Base-by-base conservation (phyloP, 2,888 invertebrate genomes). In the Rhabditoides inermis region DNA sequence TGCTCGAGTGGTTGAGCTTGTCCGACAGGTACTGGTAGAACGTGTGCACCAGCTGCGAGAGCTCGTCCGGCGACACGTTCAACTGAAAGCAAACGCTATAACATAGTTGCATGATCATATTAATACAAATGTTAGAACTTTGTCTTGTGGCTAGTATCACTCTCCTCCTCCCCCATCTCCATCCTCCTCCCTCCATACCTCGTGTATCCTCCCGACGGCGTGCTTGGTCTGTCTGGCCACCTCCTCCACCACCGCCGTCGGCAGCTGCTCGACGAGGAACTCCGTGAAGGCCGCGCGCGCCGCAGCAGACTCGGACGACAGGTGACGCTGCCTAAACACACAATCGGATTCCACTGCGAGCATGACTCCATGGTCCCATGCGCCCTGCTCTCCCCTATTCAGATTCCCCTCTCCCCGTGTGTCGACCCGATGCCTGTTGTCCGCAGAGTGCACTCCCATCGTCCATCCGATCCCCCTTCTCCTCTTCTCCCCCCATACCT, bases 41-140 rank as follows among this genome's bases (percentile, higher is more conserved):
- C 72, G 88, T 86, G 79, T 94, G 92, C 28, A 90, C 86, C 42
- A 86, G 80, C 74, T 91, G 90, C 0, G 91, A 88, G 30, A 91
- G 79, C 61, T 92, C 89, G 53, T 90, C 90, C 2, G 88, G 84
- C 3, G 54, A 23, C 27, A 66, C 26, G 20, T 12, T 26, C 30
- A 45, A 45, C 4, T 18, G 1, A 18, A 28, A 12, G 15, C 12
- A 18, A 45, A 45, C 26, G 28, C 25, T 27, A 45, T 45, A 45
- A 45, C 15, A 28, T 27, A 4, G 27, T 27, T 7, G 15, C 5
- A 5, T 32, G 5, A 32, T 23, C 3, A 10, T 7, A 46, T n/a
- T 23, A 46, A 20, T 5, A 46, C 4, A 27, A 41, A 41, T n/a
- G n/a, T 6, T 7, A 15, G 37, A 37, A 22, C 41, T 3, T 3